These are phyloP conservation scores for Pegoplata infirma DNA, from an alignment of 2,888 invertebrate species.

Conservation along the genomic window DNA sequence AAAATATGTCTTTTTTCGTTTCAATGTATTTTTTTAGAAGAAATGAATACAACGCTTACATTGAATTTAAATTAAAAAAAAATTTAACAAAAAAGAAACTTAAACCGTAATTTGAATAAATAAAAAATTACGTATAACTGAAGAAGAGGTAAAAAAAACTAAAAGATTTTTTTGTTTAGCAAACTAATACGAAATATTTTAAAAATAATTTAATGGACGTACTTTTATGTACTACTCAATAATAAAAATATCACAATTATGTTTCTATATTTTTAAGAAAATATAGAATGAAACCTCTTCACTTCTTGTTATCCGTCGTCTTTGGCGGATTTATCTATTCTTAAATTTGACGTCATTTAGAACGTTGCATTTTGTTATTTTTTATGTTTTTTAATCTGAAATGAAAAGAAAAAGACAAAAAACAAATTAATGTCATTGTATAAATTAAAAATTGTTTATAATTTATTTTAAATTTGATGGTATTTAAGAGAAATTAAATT, in stretches of 20 bases:
- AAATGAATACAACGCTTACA: conserved; percentile 39
- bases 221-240: conserved; percentile 39
- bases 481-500: no score
- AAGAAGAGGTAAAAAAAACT: neutral
- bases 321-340: conserved; percentile 26
- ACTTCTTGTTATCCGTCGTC: conserved; percentile 55
- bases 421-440: conserved; percentile 8
- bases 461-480: no score
- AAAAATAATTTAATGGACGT: conserved; percentile 29
- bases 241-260: conserved; percentile 72
- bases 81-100: conserved; percentile 6
- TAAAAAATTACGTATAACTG: neutral
- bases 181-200: no score
- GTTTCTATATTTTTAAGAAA: conserved; percentile 26
- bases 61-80: conserved; percentile 12
- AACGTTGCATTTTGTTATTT: conserved; percentile 69
- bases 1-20: conserved; percentile 43
- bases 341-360: conserved; percentile 70
- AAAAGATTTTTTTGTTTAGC: neutral
- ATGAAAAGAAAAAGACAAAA: conserved; percentile 48
- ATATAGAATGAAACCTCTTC: conserved; percentile 67
- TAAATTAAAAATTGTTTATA: neutral
- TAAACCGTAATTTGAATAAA: conserved; percentile 4
- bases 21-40: neutral
- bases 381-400: conserved; percentile 63